Evolutionary conservation across 64 coral and sea anemone species (phyloP).

Genomic region (Pocillopora damicornis): DNA sequence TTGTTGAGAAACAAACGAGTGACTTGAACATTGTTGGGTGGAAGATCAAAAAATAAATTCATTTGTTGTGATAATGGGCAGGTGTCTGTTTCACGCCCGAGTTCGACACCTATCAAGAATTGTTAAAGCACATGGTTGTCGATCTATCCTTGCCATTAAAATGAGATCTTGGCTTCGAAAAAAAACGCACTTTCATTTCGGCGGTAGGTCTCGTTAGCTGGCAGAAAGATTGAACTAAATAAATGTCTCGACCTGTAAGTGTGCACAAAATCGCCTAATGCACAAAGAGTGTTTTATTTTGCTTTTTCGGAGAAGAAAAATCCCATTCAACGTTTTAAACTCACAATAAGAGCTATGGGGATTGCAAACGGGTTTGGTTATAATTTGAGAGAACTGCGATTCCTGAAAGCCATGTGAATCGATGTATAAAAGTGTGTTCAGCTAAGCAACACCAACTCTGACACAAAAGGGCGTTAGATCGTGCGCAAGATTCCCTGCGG

Average conservation of each 20-base stretch:
- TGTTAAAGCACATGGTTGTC: slow-evolving; percentile 6
- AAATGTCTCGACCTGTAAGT: neutral
- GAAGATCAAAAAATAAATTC: neutral
- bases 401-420: slow-evolving; percentile 9
- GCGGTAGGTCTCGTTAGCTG: neutral
- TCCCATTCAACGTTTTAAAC: neutral
- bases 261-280: neutral
- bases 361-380: neutral
- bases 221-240: neutral
- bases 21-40: slow-evolving; percentile 9
- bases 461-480: neutral
- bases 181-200: neutral
- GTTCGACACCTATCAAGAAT: slow-evolving; percentile 1
- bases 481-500: neutral
- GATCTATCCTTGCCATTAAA: neutral
- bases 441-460: neutral
- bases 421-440: slow-evolving; percentile 3
- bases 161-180: neutral
- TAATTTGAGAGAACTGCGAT: too few species aligned
- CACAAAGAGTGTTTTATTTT: neutral
- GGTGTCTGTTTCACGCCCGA: slow-evolving; percentile 7
- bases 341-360: neutral
- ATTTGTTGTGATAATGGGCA: slow-evolving; percentile 26
- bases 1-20: neutral
- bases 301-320: neutral